Conservation (phyloP, 2,113 vertebrate species). For the Halcyon malimbica region DNA sequence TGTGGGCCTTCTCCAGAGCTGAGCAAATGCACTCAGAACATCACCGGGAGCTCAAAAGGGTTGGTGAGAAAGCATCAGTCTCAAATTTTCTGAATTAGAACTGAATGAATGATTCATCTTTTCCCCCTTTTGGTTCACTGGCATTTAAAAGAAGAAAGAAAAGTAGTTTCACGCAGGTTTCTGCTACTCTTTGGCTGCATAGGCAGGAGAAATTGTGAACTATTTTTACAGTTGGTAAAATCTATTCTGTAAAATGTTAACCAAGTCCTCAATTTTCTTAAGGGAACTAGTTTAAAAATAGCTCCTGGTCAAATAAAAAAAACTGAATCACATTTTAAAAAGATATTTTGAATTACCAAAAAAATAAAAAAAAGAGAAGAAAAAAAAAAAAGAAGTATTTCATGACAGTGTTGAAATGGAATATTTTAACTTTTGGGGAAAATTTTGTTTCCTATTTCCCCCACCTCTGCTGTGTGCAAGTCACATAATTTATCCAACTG, state of each 20-base stretch:
- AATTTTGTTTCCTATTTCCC: background rate
- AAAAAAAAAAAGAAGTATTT: background rate
- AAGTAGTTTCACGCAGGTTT: background rate
- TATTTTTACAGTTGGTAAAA: conserved; percentile 10
- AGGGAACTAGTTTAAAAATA: background rate
- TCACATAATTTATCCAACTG: background rate
- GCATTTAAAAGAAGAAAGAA: background rate
- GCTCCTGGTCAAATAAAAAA: background rate
- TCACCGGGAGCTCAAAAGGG: background rate
- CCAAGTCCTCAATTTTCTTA: background rate
- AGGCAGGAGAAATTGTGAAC: background rate
- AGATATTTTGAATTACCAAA: background rate
- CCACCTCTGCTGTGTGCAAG: background rate
- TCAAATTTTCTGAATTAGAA: background rate
- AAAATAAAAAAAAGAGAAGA: background rate
- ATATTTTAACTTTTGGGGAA: background rate
- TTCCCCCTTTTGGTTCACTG: background rate
- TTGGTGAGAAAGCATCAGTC: background rate
- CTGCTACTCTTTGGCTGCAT: background rate
- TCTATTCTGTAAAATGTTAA: background rate
- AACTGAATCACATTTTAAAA: background rate
- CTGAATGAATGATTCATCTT: conserved; percentile 1
- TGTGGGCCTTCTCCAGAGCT: background rate
- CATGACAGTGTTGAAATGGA: background rate
- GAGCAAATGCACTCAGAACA: background rate